Base-by-base conservation (phyloP, 2,888 invertebrate species). In the Apocheima hispidaria region DNA sequence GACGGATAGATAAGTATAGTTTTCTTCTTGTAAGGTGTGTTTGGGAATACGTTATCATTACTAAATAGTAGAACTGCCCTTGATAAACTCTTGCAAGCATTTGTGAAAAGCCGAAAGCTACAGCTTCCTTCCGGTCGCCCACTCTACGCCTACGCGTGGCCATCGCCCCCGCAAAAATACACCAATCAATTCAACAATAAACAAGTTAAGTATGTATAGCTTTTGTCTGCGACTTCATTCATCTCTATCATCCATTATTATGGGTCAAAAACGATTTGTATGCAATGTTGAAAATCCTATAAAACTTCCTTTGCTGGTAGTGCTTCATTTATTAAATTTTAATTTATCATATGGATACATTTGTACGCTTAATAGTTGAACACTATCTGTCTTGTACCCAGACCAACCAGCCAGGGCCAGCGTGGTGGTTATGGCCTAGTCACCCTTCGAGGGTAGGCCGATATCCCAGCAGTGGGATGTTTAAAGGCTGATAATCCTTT, bases 121-220 rank as follows among this genome's bases (percentile, higher is more conserved):
- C 72, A 72, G 80, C 77, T 92, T 90, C 89, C 92, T 91, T 91
- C 90, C 91, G 90, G 88, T 77, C 88, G 83, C 90, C 91, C 82
- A 90, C 91, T 75, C 69, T 63, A 72, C 79, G 78, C 86, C 82
- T 79, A 78, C 85, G 67, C 73, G 61, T 62, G 63, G 33, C 65
- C 66, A 63, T 73, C 82, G 82, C 87, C 86, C 75, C 79, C 87
- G 79, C 83, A 64, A 57, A 65, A 57, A 44, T 71, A 81, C 82
- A 86, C 85, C 84, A 84, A 87, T 88, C 86, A 88, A 81, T 80
- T 81, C 78, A 77, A 81, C 79, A 77, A 82, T 55, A 62, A 62
- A 57, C 62, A 53, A 56, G 10, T 21, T 53, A 16, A 10, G 35
- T 21, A 36, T 20, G 12, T 51, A 51, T 14, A 48, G 30, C 61